phyloP scores from a whole-genome alignment of 2,113 vertebrate species.

The Aleadryas rufinucha region DNA sequence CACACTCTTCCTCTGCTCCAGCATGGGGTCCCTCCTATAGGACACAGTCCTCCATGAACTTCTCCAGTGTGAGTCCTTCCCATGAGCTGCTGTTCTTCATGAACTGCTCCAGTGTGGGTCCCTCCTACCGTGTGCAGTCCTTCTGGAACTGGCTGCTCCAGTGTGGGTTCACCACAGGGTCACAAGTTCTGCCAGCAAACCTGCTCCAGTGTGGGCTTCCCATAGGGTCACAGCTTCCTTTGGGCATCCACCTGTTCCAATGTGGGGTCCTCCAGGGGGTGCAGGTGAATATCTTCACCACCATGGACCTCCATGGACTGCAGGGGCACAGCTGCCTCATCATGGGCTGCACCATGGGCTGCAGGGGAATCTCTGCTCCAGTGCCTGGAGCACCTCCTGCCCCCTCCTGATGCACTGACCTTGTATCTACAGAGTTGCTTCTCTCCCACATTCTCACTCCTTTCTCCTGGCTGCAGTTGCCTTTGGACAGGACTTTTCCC shows the following conservation, averaged over 20 bases:
- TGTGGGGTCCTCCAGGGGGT: background rate
- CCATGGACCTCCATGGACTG: background rate
- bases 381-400: background rate
- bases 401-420: background rate
- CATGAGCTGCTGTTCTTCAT: fast-evolving
- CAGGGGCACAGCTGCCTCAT: background rate
- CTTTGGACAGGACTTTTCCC: background rate
- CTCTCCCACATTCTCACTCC: background rate
- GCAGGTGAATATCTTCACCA: background rate
- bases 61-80: background rate
- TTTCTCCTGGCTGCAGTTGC: background rate
- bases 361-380: too few relatives aligned
- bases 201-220: background rate
- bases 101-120: background rate
- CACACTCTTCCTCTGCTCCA: background rate
- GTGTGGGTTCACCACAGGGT: background rate
- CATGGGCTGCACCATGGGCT: background rate
- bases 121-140: background rate
- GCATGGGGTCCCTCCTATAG: background rate
- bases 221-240: background rate
- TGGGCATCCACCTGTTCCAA: background rate
- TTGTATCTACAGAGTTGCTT: background rate
- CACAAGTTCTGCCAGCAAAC: background rate
- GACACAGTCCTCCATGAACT: background rate
- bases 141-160: background rate